These are phyloP conservation scores for Bucco capensis DNA, from an alignment of 2,113 vertebrate genomes.

Conservation along the genomic window DNA sequence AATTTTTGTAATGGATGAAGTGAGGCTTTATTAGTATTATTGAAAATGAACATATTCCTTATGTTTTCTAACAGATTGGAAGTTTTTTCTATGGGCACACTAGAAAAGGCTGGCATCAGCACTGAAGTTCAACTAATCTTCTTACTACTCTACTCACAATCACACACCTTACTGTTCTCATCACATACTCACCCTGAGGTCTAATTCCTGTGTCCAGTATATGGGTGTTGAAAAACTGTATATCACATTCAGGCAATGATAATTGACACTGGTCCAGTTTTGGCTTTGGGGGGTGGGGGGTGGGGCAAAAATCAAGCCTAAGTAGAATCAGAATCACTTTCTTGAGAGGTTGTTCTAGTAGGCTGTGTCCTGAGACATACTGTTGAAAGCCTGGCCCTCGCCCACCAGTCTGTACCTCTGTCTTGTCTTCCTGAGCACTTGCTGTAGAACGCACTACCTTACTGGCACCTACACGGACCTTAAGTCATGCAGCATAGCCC, in stretches of 20 bases:
- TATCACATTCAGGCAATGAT: not conserved
- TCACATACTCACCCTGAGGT: not conserved
- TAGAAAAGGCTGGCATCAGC: not conserved
- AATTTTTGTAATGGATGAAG: slow-evolving; percentile 16
- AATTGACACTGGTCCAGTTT: not conserved
- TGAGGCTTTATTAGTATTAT: not conserved
- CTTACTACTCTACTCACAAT: not conserved
- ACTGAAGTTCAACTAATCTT: not conserved
- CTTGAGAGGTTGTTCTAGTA: not conserved
- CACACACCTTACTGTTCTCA: not conserved
- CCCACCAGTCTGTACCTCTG: not conserved
- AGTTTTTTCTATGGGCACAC: not conserved
- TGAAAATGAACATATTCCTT: not conserved
- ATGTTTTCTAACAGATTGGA: not conserved
- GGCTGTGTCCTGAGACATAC: fast-evolving
- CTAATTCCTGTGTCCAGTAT: not conserved
- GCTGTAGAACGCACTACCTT: fast-evolving
- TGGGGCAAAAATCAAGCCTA: fast-evolving
- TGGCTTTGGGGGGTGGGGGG: not conserved
- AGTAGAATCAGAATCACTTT: not conserved
- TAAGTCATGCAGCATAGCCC: not conserved
- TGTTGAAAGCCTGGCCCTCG: not conserved
- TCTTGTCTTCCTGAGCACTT: not conserved
- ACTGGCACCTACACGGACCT: not conserved
- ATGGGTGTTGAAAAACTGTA: fast-evolving